Conservation (phyloP, 2,113 vertebrate species). For the Calonectris borealis region DNA sequence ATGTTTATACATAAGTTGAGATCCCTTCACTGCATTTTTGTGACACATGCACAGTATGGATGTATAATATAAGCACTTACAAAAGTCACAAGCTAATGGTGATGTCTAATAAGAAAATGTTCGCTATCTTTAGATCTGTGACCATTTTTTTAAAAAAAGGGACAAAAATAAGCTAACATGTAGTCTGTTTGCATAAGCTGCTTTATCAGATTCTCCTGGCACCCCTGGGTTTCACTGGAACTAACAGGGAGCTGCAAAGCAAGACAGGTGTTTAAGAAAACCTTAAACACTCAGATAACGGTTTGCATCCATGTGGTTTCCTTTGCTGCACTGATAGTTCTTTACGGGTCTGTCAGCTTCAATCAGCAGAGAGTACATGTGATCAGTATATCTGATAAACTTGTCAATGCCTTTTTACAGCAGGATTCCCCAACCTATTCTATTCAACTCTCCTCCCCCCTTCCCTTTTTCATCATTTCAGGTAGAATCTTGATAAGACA, state of each 20-base stretch:
- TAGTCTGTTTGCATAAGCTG: not conserved
- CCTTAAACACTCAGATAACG: slow-evolving; percentile 39
- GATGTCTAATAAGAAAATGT: not conserved
- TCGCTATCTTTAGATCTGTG: not conserved
- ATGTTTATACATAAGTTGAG: slow-evolving; percentile 23
- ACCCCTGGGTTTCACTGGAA: not conserved
- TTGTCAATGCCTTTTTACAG: slow-evolving; percentile 77
- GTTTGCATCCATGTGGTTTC: slow-evolving; percentile 64
- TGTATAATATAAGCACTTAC: not conserved
- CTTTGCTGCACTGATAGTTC: slow-evolving; percentile 55
- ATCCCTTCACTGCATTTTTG: slow-evolving; percentile 4
- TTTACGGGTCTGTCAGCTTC: slow-evolving; percentile 78
- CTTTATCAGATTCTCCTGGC: not conserved
- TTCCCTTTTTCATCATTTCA: slow-evolving; percentile 66
- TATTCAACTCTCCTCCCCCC: slow-evolving; percentile 4
- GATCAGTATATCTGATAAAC: slow-evolving; percentile 83
- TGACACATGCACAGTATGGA: not conserved
- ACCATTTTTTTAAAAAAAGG: not conserved
- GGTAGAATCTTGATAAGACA: slow-evolving; percentile 78
- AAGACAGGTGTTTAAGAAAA: slow-evolving; percentile 65
- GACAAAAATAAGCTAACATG: not conserved
- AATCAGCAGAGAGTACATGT: slow-evolving; percentile 67
- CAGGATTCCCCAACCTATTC: slow-evolving; percentile 73
- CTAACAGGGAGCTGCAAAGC: slow-evolving; percentile 9
- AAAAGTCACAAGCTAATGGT: not conserved